Evolutionary conservation across 2,797 vertebrate species (phyloP), one percentile per base, ranked within the genome.

Genomic region (Acanthurus leucopareius): DNA sequence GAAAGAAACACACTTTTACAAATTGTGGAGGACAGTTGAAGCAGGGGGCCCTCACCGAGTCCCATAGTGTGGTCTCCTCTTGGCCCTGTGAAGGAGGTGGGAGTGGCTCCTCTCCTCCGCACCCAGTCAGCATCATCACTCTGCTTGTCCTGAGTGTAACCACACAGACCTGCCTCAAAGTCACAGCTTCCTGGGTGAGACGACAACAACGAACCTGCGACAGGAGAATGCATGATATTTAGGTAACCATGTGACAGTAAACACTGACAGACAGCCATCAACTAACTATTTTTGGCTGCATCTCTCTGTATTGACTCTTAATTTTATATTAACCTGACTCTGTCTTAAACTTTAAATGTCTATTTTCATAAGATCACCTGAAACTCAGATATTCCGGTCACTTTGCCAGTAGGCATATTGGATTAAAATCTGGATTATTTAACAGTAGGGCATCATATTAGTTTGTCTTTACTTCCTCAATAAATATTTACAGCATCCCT

Each of bases 51-150:
- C 96, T 97, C 92, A 99, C 98, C 98, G 75, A 97, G 92, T 92
- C 98, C 98, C 4, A 95, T 95, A 74, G 97, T 99, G 95, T 99
- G 97, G 84, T 99, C 98, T 85, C 96, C 97, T 91, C 90, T 96
- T 0, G 98, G 98, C 28, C 98, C 98, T 0, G 98, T 99, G 89
- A 97, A 99, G 11, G 97, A 99, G 73, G 98, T 99, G 1, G 98
- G 98, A 47, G 98, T 99, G 53, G 95, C 92, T 32, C 98, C 97
- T 80, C 96, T 94, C 71, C 91, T 94, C 84, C 95, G 82, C 63
- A 96, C 93, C 98, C 98, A 99, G 68, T 95, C 94, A 10, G 93
- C 94, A 44, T 86, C 83, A 22, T 97, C 95, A 0, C 19, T 75
- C 80, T 90, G 91, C 77, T 94, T 96, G 80, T 97, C 96, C 90